Percentiles rank a stretch among this genome's conserved stretches.
phyloP scores from a whole-genome alignment of 2,888 invertebrate genomes.

The Drepanosiphum platanoidis region DNA sequence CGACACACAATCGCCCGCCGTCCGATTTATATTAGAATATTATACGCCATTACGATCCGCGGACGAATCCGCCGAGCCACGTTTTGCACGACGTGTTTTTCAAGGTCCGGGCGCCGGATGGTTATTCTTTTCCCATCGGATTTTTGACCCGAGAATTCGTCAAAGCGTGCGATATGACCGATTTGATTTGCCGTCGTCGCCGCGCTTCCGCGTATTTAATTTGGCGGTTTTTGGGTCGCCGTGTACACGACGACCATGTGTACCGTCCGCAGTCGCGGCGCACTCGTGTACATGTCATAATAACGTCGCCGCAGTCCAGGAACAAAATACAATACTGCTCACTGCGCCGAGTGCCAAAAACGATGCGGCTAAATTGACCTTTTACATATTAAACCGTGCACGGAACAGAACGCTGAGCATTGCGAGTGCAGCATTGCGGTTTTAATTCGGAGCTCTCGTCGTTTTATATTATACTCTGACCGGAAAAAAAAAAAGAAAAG shows the following conservation, averaged over 20 bases:
- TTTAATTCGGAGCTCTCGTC: not conserved
- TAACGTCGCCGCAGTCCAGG: not conserved
- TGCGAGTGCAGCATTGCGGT: not conserved
- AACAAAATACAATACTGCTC: too few species aligned
- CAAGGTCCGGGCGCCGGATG: not conserved
- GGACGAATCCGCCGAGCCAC: too few species aligned
- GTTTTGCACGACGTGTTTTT: not conserved
- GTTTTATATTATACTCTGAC: not conserved
- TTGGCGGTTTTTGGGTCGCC: not conserved
- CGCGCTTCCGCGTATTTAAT: not conserved
- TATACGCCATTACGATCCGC: too few species aligned
- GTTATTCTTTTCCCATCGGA: not conserved
- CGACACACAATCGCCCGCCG: too few species aligned
- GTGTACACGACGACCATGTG: not conserved
- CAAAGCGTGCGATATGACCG: not conserved
- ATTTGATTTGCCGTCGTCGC: slow-evolving; percentile 4
- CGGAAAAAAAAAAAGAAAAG: not conserved
- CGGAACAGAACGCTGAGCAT: not conserved
- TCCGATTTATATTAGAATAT: too few species aligned
- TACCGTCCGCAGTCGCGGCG: not conserved
- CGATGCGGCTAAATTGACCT: slow-evolving; percentile 30
- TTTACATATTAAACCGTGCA: slow-evolving; percentile 11
- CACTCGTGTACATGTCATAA: not conserved
- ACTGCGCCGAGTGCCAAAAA: slow-evolving; percentile 23
- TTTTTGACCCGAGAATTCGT: not conserved